Evolutionary conservation across 2,797 vertebrate species (phyloP), one percentile per base, ranked within the genome.

Genomic region (Pseudotriccus pelzelni): DNA sequence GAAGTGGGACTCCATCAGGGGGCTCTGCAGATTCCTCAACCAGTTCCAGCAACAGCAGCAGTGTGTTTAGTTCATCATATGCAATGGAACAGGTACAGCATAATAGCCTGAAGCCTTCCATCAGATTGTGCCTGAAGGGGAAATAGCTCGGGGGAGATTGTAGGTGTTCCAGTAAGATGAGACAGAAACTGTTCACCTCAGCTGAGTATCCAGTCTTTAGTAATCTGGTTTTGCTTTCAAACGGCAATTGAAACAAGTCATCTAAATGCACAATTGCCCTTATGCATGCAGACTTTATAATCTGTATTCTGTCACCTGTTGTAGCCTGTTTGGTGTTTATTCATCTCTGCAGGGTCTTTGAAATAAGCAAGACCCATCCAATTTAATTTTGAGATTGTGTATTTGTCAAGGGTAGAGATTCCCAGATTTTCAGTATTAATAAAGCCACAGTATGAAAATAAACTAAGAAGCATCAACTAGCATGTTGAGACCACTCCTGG

Each of bases 1-100:
- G 99, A 90, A 99, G 99, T 4, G 99, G 99, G 14, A 99, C 99
- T 7, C 99, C 99, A 4, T 99, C 99, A 0, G 99, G 99, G 83
- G 99, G 99, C 97, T 99, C 99, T 0, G 99, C 99, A 53, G 99
- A 99, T 64, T 99, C 99, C 5, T 99, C 99, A 5, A 98, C 99
- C 24, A 99, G 98, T 46, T 99, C 99, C 88, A 98, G 98, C 94
- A 98, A 97, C 96, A 98, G 97, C 32, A 97, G 98, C 97, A 98
- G 98, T 67, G 99, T 98, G 27, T 99, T 99, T 94, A 99, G 99
- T 18, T 99, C 99, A 1, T 99, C 99, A 3, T 99, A 99, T 55
- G 99, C 98, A 90, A 98, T 99, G 98, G 99, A 99, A 95, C 99
- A 99, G 99, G 99, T 99, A 98, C 10, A 78, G 9, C 4, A 6